Evolutionary conservation across 1,140 invertebrate species (phyloP).

Genomic region (Leptinotarsa undecemlineata): DNA sequence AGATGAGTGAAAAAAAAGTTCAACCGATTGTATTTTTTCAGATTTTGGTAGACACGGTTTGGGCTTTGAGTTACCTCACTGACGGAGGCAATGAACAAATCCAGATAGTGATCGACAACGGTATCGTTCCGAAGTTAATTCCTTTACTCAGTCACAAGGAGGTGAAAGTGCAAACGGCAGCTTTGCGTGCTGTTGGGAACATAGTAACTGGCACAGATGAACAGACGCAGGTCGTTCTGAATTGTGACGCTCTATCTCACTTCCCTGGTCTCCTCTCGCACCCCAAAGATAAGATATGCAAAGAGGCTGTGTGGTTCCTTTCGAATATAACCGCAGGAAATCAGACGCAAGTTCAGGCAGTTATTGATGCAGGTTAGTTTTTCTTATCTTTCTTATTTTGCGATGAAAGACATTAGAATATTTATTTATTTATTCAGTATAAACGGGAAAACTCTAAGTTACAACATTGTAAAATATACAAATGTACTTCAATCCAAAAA

Average conservation of each 20-base stretch:
- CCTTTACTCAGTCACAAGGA: conserved; percentile 94
- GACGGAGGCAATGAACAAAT: conserved; percentile 99
- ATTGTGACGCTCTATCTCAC: conserved; percentile 90
- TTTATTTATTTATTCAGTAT: background rate
- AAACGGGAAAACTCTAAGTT: too few relatives aligned
- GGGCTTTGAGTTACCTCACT: conserved; percentile 98
- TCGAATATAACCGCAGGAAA: conserved; percentile 99
- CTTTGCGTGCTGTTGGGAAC: conserved; percentile 95
- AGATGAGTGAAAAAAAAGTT: too few relatives aligned
- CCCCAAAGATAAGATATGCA: conserved; percentile 83
- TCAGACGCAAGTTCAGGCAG: conserved; percentile 96
- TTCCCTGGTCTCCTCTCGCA: conserved; percentile 89
- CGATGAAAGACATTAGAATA: background rate
- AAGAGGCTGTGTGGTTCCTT: conserved; percentile 98
- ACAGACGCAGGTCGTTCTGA: conserved; percentile 87
- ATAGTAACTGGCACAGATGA: conserved; percentile 99
- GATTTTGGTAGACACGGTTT: conserved; percentile 98
- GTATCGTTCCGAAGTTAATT: conserved; percentile 92
- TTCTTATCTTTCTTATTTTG: background rate
- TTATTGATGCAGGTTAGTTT: conserved; percentile 82
- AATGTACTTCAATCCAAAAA: too few relatives aligned
- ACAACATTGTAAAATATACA: too few relatives aligned
- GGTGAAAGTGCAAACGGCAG: conserved; percentile 97
- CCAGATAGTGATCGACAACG: conserved; percentile 97
- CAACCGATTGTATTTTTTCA: conserved; percentile 56